Evolutionary conservation across 2,888 invertebrate genomes (phyloP), one percentile per base, ranked within the genome.

Genomic region (Caenorhabditis parvicauda): DNA sequence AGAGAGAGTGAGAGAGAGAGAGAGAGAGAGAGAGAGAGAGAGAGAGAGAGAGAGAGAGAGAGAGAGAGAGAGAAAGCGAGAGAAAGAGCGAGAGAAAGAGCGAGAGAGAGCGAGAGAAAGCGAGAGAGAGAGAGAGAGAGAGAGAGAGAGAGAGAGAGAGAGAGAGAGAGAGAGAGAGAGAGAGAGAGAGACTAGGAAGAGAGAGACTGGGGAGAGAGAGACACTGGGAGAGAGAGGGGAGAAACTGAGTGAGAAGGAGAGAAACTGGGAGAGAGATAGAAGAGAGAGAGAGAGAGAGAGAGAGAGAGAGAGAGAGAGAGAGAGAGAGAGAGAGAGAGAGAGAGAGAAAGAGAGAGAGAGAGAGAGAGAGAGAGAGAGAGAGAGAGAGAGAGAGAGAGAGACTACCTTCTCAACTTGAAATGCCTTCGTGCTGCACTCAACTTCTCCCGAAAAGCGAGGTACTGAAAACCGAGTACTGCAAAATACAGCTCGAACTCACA

Each of bases 211-310:
- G n/a, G 41, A 32, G 19, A 41, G 38, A 58, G 55, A 21, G 62
- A 62, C 17, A 14, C 28, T 2, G 46, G 46, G 22, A 42, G 53
- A 5, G 24, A 39, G 5, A 27, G n/a, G 35, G 19, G 46, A 25
- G 61, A 60, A 24, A n/a, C 44, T 27, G 35, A 54, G 47, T 39
- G 76, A 78, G 43, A 72, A 72, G 41, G 71, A 75, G 47, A 73
- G 68, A 28, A 77, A 77, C 38, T 55, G 73, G 49, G 75, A 75
- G 49, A 63, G 58, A 39, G 72, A 17, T 77, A 78, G 42, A 60
- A 73, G 55, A 50, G 70, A n/a, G 73, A 76, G 43, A 59, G 66
- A 2, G 65, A 64, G 3, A 46, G 65, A 46, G 76, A 77, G 50
- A 59, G 54, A 19, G 25, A 53, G 45, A 57, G 54, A 27, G 68